phyloP scores from a whole-genome alignment of 2,797 vertebrate species.

The Orientallactaga sibirica region DNA sequence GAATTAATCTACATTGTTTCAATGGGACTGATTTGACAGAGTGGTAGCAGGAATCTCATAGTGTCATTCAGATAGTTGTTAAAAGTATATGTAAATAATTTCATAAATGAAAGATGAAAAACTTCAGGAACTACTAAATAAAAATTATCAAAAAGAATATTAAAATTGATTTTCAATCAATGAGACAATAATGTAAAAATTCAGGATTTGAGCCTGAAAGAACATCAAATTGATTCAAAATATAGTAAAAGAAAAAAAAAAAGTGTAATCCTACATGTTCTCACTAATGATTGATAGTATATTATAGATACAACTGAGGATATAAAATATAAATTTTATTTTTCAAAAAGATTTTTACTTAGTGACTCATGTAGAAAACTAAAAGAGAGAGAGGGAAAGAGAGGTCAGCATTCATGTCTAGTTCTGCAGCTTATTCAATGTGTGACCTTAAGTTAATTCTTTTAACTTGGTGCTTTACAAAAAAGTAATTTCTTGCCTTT shows the following conservation, averaged over 20 bases:
- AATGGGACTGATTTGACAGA: conserved; percentile 38
- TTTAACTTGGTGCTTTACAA: conserved; percentile 32
- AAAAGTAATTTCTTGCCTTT: conserved; percentile 43
- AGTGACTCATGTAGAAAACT: background rate
- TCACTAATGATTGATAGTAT: background rate
- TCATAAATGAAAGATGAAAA: background rate
- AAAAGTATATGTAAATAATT: conserved; percentile 1
- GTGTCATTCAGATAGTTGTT: conserved; percentile 28
- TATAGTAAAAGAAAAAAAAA: background rate
- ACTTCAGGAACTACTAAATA: background rate
- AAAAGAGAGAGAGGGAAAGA: background rate
- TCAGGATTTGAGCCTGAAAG: background rate
- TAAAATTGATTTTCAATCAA: conserved; percentile 47
- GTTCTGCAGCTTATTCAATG: background rate
- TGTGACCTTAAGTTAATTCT: background rate
- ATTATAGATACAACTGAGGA: background rate
- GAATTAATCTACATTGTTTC: conserved; percentile 59
- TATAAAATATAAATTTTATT: background rate
- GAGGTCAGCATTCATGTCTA: background rate
- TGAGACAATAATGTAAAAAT: conserved; percentile 11
- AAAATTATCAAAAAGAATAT: conserved; percentile 33
- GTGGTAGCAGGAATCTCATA: background rate
- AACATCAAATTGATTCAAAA: conserved; percentile 31
- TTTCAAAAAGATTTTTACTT: background rate
- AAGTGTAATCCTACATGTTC: background rate